Evolutionary conservation across 2,797 vertebrate species (phyloP), one percentile per base, ranked within the genome.

Genomic region (Acrossocheilus fasciatus): DNA sequence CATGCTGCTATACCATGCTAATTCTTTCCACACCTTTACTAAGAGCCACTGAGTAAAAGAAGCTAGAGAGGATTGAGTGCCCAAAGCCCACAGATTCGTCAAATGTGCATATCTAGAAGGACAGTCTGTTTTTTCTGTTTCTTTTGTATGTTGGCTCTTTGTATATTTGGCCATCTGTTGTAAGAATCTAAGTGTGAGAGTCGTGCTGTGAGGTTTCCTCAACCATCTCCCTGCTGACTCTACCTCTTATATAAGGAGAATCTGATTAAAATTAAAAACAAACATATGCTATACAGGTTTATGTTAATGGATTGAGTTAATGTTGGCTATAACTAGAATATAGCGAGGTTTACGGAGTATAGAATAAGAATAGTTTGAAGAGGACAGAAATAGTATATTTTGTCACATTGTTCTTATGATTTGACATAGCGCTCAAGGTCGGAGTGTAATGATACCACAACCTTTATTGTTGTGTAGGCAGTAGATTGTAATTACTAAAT

Each of bases 121-220:
- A 57, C 74, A 43, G 26, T 70, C 45, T 70, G 64, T 78, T 70
- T 59, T 39, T 59, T 73, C 45, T 70, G 64, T 78, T 70, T 59
- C 50, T 59, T 73, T 57, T 66, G 39, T 70, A 34, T 43, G 47
- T 78, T 78, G 36, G 36, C 47, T 85, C 36, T 77, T 66, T 84
- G 59, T 30, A 43, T 14, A 18, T 78, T 50, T 72, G 50, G 45
- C 83, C 74, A 85, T 79, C 83, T 85, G 83, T 84, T 79, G 30
- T 36, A 45, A n/a, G 45, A 54, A 18, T 68, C 3, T n/a, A 41
- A 64, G 43, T 50, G 82, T 76, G 62, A 47, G 26, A 17, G 15
- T 26, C 23, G 1, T 68, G 62, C 73, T 85, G 74, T 85, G 83
- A 85, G 75, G 50, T 69, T 78, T 79, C 74, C 83, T 57, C 39